phyloP scores from a whole-genome alignment of 2,113 vertebrate species.

The Istiophorus platypterus region DNA sequence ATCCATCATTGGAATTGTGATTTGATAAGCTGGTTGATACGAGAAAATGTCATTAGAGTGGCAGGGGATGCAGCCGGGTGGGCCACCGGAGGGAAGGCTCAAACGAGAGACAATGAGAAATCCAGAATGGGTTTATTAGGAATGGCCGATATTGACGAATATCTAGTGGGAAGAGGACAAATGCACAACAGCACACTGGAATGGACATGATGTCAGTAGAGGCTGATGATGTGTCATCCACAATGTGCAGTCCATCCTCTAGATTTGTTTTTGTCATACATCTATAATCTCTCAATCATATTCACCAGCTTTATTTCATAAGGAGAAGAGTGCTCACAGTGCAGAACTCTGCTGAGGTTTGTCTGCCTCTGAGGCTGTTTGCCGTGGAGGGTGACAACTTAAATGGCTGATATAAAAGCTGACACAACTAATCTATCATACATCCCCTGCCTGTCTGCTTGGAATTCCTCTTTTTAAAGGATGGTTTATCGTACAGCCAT shows the following conservation, averaged over 20 bases:
- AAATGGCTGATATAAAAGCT: constrained; percentile 85
- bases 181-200: constrained; percentile 20
- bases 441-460: constrained; percentile 71
- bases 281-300: constrained; percentile 64
- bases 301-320: constrained; percentile 42
- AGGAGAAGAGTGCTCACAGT: constrained; percentile 44
- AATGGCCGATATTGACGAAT: constrained; percentile 66
- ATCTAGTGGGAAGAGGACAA: constrained; percentile 45
- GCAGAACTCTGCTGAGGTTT: constrained; percentile 61
- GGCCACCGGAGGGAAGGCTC: constrained; percentile 34
- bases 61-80: constrained; percentile 58
- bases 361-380: constrained; percentile 73
- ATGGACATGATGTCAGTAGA: constrained; percentile 41
- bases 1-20: constrained; percentile 81
- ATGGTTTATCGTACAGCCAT: constrained; percentile 72
- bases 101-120: constrained; percentile 69
- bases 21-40: constrained; percentile 76
- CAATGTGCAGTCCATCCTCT: constrained; percentile 32
- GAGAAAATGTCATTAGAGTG: constrained; percentile 71
- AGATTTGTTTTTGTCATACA: constrained; percentile 38
- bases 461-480: constrained; percentile 76
- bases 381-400: constrained; percentile 79
- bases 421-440: constrained; percentile 82
- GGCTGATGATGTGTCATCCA: constrained; percentile 29
- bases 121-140: constrained; percentile 69